Percentiles rank a stretch among this genome's conserved stretches.
These are phyloP conservation scores for Chrysomela aeneicollis DNA, from an alignment of 2,888 invertebrate species.

Conservation along the genomic window DNA sequence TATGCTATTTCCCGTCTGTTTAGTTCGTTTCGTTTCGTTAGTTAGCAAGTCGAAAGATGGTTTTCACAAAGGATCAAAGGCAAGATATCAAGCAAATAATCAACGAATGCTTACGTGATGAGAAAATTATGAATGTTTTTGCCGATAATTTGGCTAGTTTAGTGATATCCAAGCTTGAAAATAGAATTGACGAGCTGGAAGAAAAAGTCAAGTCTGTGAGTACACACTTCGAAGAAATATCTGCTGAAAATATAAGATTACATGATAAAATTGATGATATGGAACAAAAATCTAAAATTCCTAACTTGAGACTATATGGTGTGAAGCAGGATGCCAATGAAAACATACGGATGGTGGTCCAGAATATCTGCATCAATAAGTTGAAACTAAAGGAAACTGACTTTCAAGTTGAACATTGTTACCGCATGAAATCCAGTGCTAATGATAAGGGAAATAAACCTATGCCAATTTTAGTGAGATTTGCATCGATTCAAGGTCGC, in stretches of 20 bases:
- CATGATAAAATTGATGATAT: neutral
- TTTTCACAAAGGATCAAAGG: slow-evolving; percentile 15
- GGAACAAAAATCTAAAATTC: slow-evolving; percentile 4
- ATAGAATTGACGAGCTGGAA: slow-evolving; percentile 14
- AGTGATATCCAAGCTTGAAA: slow-evolving; percentile 15
- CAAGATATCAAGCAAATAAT: slow-evolving; percentile 15
- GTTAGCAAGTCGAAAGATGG: neutral
- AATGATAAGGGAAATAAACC: neutral
- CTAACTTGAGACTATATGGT: neutral
- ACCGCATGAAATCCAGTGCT: slow-evolving; percentile 7
- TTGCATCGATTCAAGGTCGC: neutral
- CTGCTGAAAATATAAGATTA: neutral
- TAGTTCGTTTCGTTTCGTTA: neutral
- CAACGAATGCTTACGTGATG: slow-evolving; percentile 6
- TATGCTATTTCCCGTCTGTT: slow-evolving; percentile 14
- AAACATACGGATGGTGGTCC: slow-evolving; percentile 10
- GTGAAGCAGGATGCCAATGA: slow-evolving; percentile 8
- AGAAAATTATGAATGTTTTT: slow-evolving; percentile 15
- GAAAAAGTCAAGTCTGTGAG: neutral
- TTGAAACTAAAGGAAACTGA: neutral
- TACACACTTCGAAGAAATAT: neutral
- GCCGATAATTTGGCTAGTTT: slow-evolving; percentile 16
- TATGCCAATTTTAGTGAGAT: neutral
- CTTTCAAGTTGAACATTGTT: neutral
- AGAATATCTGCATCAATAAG: slow-evolving; percentile 6